Evolutionary conservation across 2,113 vertebrate species (phyloP), one percentile per base, ranked within the genome.

Genomic region (Jaculus jaculus): DNA sequence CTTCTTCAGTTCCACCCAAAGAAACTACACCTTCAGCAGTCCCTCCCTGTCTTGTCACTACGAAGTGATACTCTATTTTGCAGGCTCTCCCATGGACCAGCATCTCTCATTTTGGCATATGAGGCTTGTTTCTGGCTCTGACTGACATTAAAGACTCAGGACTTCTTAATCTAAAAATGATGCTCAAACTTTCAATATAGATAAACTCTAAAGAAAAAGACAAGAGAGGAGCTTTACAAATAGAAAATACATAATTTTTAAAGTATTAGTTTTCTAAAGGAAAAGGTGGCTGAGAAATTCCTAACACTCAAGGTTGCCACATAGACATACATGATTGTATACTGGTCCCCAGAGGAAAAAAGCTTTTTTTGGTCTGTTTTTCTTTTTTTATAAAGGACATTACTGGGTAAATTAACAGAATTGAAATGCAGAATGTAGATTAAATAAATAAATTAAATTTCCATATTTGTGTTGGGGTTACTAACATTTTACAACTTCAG

Each of bases 181-280:
- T 17, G 42, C 30, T 39, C 15, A n/a, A 84, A 80, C 12, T 74
- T 34, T 84, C 39, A 88, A 80, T 61, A 78, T 7, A 91, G 51
- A 9, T 30, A 81, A 75, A 12, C 23, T 89, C 30, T 80, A 75
- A 69, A 65, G 51, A 75, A 39, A 84, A 81, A 54, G 54, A 54
- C 54, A 54, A 54, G 54, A 54, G 15, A 54, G 15, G 54, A 12
- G 54, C 54, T 54, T 54, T 54, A 54, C 66, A 47, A 89, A 81
- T 79, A 65, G 17, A 24, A n/a, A 7, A 2, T 73, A 73, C 79
- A n/a, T n/a, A n/a, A 58, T 54, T 61, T 69, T 34, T 23, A 34
- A 68, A 92, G 69, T 81, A 3, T 15, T 60, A 13, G 20, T 61
- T 47, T 94, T 89, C 30, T 83, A 91, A 84, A 87, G 74, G 61